Conservation (phyloP, 2,888 invertebrate genomes). For the Pterobdella sp. region DNA sequence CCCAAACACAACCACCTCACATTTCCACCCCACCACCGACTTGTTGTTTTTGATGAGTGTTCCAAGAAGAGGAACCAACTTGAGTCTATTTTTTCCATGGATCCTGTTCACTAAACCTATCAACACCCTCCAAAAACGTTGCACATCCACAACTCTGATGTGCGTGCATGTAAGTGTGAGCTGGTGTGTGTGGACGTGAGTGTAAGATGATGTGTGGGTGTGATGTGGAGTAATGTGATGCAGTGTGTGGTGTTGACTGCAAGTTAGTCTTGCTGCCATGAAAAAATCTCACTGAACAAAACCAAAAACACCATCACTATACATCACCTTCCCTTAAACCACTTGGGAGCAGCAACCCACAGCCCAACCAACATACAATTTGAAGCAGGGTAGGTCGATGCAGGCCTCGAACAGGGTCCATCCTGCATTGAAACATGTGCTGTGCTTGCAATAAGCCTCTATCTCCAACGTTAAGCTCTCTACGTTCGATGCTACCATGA, state of each 20-base stretch:
- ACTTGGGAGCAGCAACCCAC: too few relatives aligned
- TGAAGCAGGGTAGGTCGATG: background rate
- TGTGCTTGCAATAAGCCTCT: background rate
- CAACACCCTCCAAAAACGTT: background rate
- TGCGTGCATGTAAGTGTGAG: background rate
- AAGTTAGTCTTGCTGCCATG: too few relatives aligned
- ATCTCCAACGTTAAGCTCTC: background rate
- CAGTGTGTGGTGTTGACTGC: too few relatives aligned
- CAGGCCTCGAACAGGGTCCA: background rate
- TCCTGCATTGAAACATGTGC: background rate
- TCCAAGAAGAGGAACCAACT: background rate
- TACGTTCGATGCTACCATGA: background rate
- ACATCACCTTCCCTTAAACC: too few relatives aligned
- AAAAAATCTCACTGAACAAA: too few relatives aligned
- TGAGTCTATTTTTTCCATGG: background rate
- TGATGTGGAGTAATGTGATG: too few relatives aligned
- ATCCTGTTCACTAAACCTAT: background rate
- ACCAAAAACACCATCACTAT: too few relatives aligned
- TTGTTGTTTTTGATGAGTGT: too few relatives aligned
- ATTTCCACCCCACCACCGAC: too few relatives aligned
- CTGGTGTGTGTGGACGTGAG: too few relatives aligned
- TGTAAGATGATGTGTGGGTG: too few relatives aligned
- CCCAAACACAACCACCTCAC: too few relatives aligned
- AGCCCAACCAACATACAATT: background rate
- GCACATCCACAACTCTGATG: background rate